phyloP scores from a whole-genome alignment of 2,888 invertebrate species.

The Drosophila fungiperda region DNA sequence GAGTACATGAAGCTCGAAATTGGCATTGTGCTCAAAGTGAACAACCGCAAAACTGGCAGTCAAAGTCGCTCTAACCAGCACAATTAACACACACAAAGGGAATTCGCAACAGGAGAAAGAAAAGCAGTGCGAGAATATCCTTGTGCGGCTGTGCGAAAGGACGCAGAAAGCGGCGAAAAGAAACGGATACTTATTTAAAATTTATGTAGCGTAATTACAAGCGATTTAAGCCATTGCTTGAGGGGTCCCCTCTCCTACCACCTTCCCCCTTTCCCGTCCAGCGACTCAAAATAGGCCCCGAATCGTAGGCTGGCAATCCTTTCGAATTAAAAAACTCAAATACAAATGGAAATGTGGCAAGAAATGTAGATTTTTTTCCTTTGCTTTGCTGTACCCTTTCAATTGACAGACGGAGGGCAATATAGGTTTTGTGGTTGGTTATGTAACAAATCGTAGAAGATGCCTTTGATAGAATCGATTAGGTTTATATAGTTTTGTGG shows the following conservation, averaged over 20 bases:
- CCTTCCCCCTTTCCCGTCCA: not conserved
- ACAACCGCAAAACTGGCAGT: slow-evolving; percentile 51
- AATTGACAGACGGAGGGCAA: not conserved
- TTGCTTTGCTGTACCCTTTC: not conserved
- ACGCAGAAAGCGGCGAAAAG: slow-evolving; percentile 70
- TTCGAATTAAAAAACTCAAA: slow-evolving; percentile 52
- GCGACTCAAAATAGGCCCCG: slow-evolving; percentile 18
- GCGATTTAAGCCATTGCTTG: slow-evolving; percentile 77
- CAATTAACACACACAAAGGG: slow-evolving; percentile 76
- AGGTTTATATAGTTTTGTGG: not conserved
- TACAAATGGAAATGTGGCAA: slow-evolving; percentile 38
- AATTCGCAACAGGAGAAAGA: slow-evolving; percentile 43
- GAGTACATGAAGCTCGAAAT: slow-evolving; percentile 66
- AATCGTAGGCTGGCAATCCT: slow-evolving; percentile 50
- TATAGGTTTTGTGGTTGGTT: too few relatives aligned
- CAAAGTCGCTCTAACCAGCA: slow-evolving; percentile 62
- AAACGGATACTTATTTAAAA: slow-evolving; percentile 82
- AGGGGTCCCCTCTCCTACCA: slow-evolving; percentile 23
- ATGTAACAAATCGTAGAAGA: not conserved
- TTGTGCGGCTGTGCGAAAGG: slow-evolving; percentile 38
- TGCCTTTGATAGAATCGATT: not conserved
- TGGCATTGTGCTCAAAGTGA: slow-evolving; percentile 63
- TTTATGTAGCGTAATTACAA: slow-evolving; percentile 82
- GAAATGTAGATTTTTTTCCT: slow-evolving; percentile 7
- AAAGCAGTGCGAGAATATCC: slow-evolving; percentile 33